These are phyloP conservation scores for Drosophila buzzatii DNA, from an alignment of 2,888 invertebrate genomes.

Conservation along the genomic window DNA sequence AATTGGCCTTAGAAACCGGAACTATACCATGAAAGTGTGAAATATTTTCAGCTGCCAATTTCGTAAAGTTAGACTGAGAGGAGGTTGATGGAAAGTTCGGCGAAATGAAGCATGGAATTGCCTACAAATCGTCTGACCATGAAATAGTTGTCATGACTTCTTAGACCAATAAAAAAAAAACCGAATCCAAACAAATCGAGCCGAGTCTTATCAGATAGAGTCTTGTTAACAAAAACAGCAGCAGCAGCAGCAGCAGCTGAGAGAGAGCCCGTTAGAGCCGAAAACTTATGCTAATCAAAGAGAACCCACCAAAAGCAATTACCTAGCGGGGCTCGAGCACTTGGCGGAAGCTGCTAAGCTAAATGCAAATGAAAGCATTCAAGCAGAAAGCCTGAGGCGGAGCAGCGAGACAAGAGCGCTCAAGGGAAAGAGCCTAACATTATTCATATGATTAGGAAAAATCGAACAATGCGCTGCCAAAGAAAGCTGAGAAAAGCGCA, in stretches of 20 bases:
- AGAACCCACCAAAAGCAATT: constrained; percentile 47
- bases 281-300: constrained; percentile 62
- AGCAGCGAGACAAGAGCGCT: constrained; percentile 37
- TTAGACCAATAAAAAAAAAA: background rate
- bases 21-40: constrained; percentile 50
- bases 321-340: constrained; percentile 25
- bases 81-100: constrained; percentile 36
- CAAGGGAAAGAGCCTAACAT: constrained; percentile 37
- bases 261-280: constrained; percentile 47
- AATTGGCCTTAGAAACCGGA: constrained; percentile 29
- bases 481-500: constrained; percentile 55
- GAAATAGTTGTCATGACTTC: constrained; percentile 41
- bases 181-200: background rate
- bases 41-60: constrained; percentile 50
- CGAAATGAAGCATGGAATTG: constrained; percentile 43
- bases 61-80: constrained; percentile 14
- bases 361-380: constrained; percentile 75
- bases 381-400: constrained; percentile 59
- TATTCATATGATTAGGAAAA: constrained; percentile 78
- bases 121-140: constrained; percentile 48
- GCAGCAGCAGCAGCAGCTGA: constrained; percentile 10
- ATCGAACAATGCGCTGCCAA: constrained; percentile 69
- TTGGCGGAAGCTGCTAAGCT: constrained; percentile 59
- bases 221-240: constrained; percentile 23
- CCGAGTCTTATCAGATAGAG: constrained; percentile 19